A percentile compares a stretch with the other conserved stretches of the same genome.
Evolutionary conservation across 2,113 vertebrate species (phyloP).

Genomic region (Cyanoramphus novaezelandiae): DNA sequence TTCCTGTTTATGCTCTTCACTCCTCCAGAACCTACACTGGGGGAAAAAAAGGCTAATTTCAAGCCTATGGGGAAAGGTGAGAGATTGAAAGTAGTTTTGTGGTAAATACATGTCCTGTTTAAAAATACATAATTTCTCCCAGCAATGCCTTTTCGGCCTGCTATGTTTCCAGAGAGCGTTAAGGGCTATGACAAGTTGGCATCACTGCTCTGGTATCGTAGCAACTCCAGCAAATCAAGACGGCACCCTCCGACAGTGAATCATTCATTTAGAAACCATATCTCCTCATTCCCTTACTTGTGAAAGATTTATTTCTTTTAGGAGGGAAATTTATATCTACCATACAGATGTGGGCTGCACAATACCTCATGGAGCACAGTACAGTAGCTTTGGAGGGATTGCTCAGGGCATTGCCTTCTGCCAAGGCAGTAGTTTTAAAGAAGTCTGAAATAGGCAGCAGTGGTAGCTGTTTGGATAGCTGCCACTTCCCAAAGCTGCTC

Average conservation of each 20-base stretch:
- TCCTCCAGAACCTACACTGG: not conserved
- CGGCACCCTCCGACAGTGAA: slow-evolving; percentile 20
- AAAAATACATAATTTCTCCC: slow-evolving; percentile 1
- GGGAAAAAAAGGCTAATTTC: not conserved
- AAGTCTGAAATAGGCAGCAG: not conserved
- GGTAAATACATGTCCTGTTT: slow-evolving; percentile 4
- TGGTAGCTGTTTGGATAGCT: not conserved
- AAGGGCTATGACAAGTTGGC: not conserved
- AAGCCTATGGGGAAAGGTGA: not conserved
- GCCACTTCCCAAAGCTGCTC: not conserved
- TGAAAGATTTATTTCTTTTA: slow-evolving; percentile 32
- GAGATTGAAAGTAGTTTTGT: slow-evolving; percentile 1
- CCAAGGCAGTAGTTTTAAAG: not conserved
- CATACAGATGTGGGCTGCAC: not conserved
- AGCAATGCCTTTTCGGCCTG: not conserved
- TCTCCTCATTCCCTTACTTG: not conserved
- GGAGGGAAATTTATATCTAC: slow-evolving; percentile 34
- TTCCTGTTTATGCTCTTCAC: slow-evolving; percentile 55
- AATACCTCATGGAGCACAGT: not conserved
- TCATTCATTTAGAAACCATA: slow-evolving; percentile 48
- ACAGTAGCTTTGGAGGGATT: not conserved
- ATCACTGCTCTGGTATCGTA: not conserved
- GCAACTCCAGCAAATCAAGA: slow-evolving; percentile 27
- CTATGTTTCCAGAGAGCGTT: not conserved
- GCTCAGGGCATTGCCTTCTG: slow-evolving; percentile 2